phyloP scores from a whole-genome alignment of 2,113 vertebrate species.

The Salvator merianae region DNA sequence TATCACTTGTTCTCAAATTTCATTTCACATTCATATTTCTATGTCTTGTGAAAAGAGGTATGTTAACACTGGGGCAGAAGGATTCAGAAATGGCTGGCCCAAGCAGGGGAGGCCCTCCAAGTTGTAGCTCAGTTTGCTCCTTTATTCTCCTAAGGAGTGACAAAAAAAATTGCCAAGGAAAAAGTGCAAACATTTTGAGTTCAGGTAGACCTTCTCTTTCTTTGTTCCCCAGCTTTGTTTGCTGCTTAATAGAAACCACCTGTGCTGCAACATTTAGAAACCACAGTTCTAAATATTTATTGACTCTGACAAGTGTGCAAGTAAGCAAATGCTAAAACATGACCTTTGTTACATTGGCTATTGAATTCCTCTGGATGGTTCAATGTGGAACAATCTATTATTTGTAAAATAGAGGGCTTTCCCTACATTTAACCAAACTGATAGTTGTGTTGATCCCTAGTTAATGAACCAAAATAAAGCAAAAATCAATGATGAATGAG shows the following conservation, averaged over 20 bases:
- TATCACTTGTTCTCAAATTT: not conserved
- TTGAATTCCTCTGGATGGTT: slow-evolving; percentile 34
- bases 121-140: too few relatives aligned
- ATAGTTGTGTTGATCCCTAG: slow-evolving; percentile 19
- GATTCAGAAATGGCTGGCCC: too few relatives aligned
- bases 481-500: slow-evolving; percentile 31
- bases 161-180: too few relatives aligned
- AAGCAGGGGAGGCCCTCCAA: too few relatives aligned
- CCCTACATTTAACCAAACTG: slow-evolving; percentile 1
- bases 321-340: slow-evolving; percentile 34
- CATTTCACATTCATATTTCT: too few relatives aligned
- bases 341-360: slow-evolving; percentile 46
- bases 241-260: slow-evolving; percentile 53
- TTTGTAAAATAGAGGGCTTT: not conserved
- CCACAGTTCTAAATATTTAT: slow-evolving; percentile 55
- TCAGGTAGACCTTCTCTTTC: too few relatives aligned
- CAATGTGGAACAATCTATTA: slow-evolving; percentile 49
- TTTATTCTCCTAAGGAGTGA: too few relatives aligned
- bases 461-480: slow-evolving; percentile 43
- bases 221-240: not conserved
- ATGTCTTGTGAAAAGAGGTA: too few relatives aligned
- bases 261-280: slow-evolving; percentile 38
- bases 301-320: slow-evolving; percentile 53
- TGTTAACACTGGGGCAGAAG: too few relatives aligned
- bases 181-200: too few relatives aligned